Percentiles rank a stretch among this genome's conserved stretches.
phyloP scores from a whole-genome alignment of 2,113 vertebrate genomes.

The Colaptes auratus region DNA sequence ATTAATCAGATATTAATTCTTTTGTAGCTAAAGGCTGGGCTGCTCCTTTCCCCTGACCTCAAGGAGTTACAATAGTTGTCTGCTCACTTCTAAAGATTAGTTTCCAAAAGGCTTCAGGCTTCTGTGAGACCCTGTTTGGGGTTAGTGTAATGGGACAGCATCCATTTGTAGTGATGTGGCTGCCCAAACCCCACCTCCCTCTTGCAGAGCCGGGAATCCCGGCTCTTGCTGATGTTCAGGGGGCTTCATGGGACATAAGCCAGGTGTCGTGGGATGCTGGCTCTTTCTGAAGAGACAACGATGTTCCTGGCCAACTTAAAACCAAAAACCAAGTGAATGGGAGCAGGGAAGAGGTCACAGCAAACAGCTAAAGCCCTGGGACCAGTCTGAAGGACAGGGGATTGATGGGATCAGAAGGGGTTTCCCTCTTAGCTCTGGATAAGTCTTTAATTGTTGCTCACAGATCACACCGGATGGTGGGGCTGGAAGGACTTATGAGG shows the following conservation, averaged over 20 bases:
- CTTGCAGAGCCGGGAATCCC: fast-evolving
- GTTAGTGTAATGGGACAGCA: not conserved
- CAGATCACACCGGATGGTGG: too few relatives aligned
- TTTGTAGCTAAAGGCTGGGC: not conserved
- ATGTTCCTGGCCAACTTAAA: not conserved
- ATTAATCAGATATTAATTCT: not conserved
- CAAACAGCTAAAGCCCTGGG: not conserved
- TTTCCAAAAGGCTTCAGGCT: not conserved
- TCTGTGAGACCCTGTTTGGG: not conserved
- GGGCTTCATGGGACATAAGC: fast-evolving
- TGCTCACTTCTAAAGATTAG: not conserved
- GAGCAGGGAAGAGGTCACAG: not conserved
- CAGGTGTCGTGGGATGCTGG: not conserved
- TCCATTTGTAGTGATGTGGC: fast-evolving
- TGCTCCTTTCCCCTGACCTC: not conserved
- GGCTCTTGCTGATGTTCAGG: fast-evolving
- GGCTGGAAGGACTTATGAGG: too few relatives aligned
- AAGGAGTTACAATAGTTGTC: not conserved
- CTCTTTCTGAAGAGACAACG: not conserved
- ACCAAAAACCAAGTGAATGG: not conserved
- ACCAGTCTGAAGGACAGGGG: not conserved
- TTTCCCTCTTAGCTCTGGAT: not conserved
- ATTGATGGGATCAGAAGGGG: fast-evolving
- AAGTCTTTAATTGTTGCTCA: not conserved
- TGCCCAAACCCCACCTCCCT: not conserved